phyloP scores from a whole-genome alignment of 2,113 vertebrate genomes.

The Thinocorus orbignyianus region DNA sequence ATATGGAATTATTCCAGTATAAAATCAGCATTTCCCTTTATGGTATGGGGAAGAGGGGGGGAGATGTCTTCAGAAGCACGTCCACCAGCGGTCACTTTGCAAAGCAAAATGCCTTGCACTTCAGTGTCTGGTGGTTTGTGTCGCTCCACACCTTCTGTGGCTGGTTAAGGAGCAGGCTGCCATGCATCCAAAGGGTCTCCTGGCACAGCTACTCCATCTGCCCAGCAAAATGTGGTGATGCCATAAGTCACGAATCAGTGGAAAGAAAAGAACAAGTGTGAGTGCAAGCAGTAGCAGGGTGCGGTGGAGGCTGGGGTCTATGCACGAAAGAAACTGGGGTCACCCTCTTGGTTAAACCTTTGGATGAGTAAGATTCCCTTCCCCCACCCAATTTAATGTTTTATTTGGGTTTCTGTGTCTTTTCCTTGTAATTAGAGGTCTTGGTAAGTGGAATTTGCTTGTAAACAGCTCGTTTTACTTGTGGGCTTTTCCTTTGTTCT shows the following conservation, averaged over 20 bases:
- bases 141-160: not conserved
- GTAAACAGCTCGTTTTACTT: constrained; percentile 1
- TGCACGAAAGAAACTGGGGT: not conserved
- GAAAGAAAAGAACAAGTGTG: not conserved
- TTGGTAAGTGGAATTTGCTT: not conserved
- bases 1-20: not conserved
- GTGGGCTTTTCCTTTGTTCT: constrained; percentile 9
- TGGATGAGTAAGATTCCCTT: not conserved
- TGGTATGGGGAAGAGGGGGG: not conserved
- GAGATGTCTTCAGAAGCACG: not conserved
- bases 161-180: not conserved
- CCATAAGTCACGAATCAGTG: not conserved
- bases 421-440: constrained; percentile 15
- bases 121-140: not conserved
- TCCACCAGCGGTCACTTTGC: not conserved
- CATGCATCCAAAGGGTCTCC: not conserved
- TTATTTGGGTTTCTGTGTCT: not conserved
- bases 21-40: not conserved
- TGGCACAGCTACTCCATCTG: not conserved
- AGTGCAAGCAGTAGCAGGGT: not conserved
- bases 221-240: not conserved
- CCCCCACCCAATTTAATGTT: not conserved
- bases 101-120: not conserved
- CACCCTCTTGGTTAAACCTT: not conserved
- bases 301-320: not conserved